Percentiles rank a stretch among this genome's conserved stretches.
Evolutionary conservation across 30 jellyfish, hydroid and myxozoan species (phyloP).

Genomic region (Hydra vulgaris): DNA sequence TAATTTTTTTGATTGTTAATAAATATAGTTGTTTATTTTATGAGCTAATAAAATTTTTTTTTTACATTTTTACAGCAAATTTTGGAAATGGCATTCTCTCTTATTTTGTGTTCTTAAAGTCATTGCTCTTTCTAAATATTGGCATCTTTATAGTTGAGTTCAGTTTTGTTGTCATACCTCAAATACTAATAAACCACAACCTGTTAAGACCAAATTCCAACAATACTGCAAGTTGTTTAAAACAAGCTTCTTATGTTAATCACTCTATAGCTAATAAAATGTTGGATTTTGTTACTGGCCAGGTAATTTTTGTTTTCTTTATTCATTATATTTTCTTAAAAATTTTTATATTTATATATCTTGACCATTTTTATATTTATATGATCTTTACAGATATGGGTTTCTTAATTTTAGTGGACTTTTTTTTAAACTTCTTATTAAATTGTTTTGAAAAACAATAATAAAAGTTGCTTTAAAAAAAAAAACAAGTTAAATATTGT

Average conservation of each 20-base stretch:
- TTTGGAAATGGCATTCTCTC: slow-evolving; percentile 96
- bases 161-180: slow-evolving; percentile 77
- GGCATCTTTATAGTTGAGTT: slow-evolving; percentile 65
- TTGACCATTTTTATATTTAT: no score
- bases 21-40: no score
- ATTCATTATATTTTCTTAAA: background rate
- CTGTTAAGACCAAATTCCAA: background rate
- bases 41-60: no score
- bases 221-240: slow-evolving; percentile 1
- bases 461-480: no score
- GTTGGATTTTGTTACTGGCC: slow-evolving; percentile 90
- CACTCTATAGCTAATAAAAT: slow-evolving; percentile 38
- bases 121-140: slow-evolving; percentile 51
- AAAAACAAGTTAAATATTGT: no score
- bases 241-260: slow-evolving; percentile 1
- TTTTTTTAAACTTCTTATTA: no score
- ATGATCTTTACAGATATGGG: no score
- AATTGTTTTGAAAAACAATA: no score
- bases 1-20: no score
- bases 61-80: slow-evolving; percentile 60
- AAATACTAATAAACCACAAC: slow-evolving; percentile 29
- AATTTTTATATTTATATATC: background rate
- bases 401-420: no score
- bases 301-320: slow-evolving; percentile 30
- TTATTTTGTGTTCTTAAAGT: slow-evolving; percentile 72